These are phyloP conservation scores for Oopsacas minuta DNA, from an alignment of 37 sponge, comb jelly and placozoan species.

Conservation along the genomic window DNA sequence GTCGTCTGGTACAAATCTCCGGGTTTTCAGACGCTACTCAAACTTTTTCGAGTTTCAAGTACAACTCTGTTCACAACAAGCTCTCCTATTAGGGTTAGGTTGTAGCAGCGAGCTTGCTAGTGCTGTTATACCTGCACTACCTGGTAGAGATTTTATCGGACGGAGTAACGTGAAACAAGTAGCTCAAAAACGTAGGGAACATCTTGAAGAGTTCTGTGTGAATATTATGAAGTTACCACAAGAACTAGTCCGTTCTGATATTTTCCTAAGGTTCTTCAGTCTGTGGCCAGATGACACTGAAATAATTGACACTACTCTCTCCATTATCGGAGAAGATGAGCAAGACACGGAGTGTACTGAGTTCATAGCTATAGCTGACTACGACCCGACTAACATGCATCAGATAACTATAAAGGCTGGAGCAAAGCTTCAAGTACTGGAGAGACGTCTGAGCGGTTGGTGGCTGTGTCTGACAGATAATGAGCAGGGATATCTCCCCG, in stretches of 20 bases:
- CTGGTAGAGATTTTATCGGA: conserved; percentile 17
- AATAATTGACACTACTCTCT: not conserved
- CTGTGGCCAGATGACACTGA: conserved; percentile 71
- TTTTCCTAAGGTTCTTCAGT: conserved; percentile 67
- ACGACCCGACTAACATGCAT: conserved; percentile 11
- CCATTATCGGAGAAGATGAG: not conserved
- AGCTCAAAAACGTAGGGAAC: conserved; percentile 57
- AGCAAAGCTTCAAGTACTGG: not conserved
- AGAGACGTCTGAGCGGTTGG: conserved; percentile 42
- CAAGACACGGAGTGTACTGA: not conserved
- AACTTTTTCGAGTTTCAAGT: conserved; percentile 74
- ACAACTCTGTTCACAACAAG: not conserved
- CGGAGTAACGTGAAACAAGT: conserved; percentile 61
- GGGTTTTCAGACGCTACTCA: conserved; percentile 48
- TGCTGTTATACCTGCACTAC: not conserved
- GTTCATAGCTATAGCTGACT: conserved; percentile 8
- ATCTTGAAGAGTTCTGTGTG: conserved; percentile 60
- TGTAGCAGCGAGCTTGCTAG: not conserved
- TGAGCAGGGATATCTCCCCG: conserved; percentile 77
- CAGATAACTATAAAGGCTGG: not conserved
- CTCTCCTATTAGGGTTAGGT: not conserved
- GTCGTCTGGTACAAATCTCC: conserved; percentile 34
- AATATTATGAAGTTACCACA: conserved; percentile 34
- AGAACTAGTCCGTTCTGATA: conserved; percentile 41
- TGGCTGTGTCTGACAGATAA: conserved; percentile 70